Evolutionary conservation across 1,140 invertebrate species (phyloP).

Genomic region (Diplogasteroides magnus): DNA sequence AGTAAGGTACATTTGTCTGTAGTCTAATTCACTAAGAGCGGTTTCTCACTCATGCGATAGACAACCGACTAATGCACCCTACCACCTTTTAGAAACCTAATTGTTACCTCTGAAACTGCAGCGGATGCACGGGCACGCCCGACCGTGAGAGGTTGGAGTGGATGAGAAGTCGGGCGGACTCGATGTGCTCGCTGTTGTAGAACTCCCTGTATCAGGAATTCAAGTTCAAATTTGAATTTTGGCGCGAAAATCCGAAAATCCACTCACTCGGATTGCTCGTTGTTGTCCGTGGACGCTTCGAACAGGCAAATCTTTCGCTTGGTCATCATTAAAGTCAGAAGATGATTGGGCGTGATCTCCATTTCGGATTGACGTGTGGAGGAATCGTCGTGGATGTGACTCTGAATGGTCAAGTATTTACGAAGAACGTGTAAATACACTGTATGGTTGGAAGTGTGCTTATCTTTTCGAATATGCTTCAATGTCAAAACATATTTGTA

Average conservation of each 20-base stretch:
- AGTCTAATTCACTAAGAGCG: no score
- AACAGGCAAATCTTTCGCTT: constrained; percentile 35
- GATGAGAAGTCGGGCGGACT: constrained; percentile 35
- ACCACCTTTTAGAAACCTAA: no score
- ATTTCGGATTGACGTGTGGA: not conserved
- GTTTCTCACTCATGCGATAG: no score
- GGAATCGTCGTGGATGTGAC: no score
- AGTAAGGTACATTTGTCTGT: no score
- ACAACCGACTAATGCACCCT: no score
- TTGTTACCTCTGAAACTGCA: constrained; percentile 51
- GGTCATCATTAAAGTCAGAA: constrained; percentile 34
- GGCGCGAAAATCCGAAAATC: constrained; percentile 4
- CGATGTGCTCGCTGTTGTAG: constrained; percentile 32
- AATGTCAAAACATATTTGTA: not conserved
- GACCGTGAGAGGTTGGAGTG: constrained; percentile 47
- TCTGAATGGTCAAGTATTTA: no score
- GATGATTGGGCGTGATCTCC: constrained; percentile 30
- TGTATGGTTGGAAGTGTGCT: no score
- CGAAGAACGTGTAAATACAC: no score
- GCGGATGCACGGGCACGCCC: constrained; percentile 53
- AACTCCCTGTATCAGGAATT: constrained; percentile 10
- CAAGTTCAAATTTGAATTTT: constrained; percentile 1
- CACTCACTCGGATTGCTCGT: constrained; percentile 13
- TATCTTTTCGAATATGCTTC: not conserved
- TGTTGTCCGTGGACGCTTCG: constrained; percentile 27